Percentiles rank a stretch among this genome's conserved stretches.
Conservation (phyloP, 2,888 invertebrate genomes). For the Meiosimyza decipiens region DNA sequence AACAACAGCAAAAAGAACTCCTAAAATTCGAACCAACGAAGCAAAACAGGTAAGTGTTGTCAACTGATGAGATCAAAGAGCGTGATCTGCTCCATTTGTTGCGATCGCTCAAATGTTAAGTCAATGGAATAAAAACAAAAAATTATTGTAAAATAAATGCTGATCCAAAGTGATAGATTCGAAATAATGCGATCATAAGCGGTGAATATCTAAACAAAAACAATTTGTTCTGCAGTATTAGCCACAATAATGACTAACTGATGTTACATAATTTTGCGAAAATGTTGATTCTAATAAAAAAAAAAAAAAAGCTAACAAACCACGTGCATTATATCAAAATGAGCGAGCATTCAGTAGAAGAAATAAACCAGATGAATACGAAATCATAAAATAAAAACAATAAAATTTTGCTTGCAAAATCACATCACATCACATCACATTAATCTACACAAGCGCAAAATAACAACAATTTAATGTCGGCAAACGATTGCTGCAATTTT, state of each 20-base stretch:
- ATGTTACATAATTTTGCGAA: too few species aligned
- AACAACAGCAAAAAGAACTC: background rate
- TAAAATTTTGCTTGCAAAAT: too few species aligned
- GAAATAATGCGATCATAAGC: background rate
- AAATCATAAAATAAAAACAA: too few species aligned
- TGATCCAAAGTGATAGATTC: background rate
- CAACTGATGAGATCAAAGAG: background rate
- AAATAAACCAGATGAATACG: too few species aligned
- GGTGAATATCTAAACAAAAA: background rate
- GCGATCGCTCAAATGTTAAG: constrained; percentile 6
- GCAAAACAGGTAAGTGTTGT: background rate
- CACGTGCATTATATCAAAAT: too few species aligned
- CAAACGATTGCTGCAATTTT: background rate
- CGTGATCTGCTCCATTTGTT: constrained; percentile 25
- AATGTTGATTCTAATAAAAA: too few species aligned
- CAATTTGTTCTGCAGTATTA: background rate
- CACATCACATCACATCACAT: too few species aligned
- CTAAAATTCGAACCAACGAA: background rate
- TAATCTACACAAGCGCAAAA: background rate
- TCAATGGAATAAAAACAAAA: constrained; percentile 7
- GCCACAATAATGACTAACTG: background rate
- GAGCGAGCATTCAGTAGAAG: too few species aligned
- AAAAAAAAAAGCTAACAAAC: too few species aligned
- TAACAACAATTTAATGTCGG: too few species aligned
- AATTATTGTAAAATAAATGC: background rate